Base-by-base conservation (phyloP, 2,888 invertebrate genomes). In the Harpagoxenus sublaevis region DNA sequence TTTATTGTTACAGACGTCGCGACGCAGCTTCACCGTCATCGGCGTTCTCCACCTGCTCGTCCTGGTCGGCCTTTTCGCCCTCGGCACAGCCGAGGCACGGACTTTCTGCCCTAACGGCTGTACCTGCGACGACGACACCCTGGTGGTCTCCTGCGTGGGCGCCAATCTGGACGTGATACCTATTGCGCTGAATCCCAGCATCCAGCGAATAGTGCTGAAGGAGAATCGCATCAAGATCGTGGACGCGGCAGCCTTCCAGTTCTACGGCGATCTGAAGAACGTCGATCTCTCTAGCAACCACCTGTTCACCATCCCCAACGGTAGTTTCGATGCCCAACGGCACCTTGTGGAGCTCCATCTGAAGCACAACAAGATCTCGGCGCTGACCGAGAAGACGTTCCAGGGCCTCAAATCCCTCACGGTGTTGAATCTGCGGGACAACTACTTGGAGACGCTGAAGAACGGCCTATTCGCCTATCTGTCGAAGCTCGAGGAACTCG, bases 131-230 rank as follows among this genome's bases (percentile, higher is more conserved):
- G 98, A 99, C 94, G 98, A 98, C 89, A 98, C 97, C 12, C 96
- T 98, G 89, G 97, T 98, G 84, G 98, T 98, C 71, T 97, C 97
- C 90, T 99, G 98, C 95, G 97, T 98, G 91, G 97, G 97, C 94
- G 98, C 98, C 93, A 97, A 97, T 90, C 96, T 99, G 86, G 98
- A 98, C 95, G 98, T 98, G 79, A 96, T 99, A 86, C 98, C 98
- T 86, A 98, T 98, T 92, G 98, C 98, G 3, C 96, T 99, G 88
- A 99, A 99, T 95, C 99, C 99, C 60, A 97, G 98, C 92, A 98
- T 98, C 88, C 98, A 98, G 94, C 96, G 98, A 79, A 96, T 98
- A 92, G 97, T 98, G 91, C 96, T 98, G 87, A 97, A 97, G 92
- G 98, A 97, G 95, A 98, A 98, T 95, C 97, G 97, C 93, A 98